Evolutionary conservation across 2,113 vertebrate species (phyloP).

Genomic region (Oreotrochilus melanogaster): DNA sequence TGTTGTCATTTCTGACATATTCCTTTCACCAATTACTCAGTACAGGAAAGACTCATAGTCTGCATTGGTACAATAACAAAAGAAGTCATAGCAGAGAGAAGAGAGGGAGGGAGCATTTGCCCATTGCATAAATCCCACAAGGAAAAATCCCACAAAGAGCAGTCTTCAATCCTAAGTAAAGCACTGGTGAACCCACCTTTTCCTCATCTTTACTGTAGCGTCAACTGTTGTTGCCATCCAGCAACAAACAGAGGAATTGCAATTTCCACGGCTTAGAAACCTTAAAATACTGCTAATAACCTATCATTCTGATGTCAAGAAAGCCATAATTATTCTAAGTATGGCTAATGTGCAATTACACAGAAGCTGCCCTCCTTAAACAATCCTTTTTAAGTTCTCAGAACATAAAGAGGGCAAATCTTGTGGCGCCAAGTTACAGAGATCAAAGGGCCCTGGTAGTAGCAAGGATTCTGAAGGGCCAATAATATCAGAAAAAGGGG

Average conservation of each 20-base stretch:
- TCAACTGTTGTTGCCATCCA: neutral
- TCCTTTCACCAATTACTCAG: neutral
- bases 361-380: slow-evolving; percentile 16
- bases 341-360: slow-evolving; percentile 37
- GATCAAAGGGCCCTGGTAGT: slow-evolving; percentile 11
- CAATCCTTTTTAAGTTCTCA: slow-evolving; percentile 9
- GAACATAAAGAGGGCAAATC: neutral
- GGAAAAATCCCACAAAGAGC: neutral
- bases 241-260: neutral
- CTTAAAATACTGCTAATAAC: slow-evolving; percentile 37
- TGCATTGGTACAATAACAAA: neutral
- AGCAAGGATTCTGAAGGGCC: neutral
- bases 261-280: neutral
- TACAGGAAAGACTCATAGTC: neutral
- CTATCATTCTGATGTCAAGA: slow-evolving; percentile 18
- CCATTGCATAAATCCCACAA: neutral
- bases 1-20: neutral
- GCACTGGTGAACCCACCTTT: neutral
- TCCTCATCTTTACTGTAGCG: neutral
- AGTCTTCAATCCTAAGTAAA: neutral
- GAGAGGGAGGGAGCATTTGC: neutral
- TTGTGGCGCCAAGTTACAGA: neutral
- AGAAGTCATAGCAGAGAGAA: neutral
- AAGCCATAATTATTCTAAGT: slow-evolving; percentile 25
- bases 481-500: slow-evolving; percentile 15